phyloP scores from a whole-genome alignment of 1,140 invertebrate genomes.

The Cydia fagiglandana region DNA sequence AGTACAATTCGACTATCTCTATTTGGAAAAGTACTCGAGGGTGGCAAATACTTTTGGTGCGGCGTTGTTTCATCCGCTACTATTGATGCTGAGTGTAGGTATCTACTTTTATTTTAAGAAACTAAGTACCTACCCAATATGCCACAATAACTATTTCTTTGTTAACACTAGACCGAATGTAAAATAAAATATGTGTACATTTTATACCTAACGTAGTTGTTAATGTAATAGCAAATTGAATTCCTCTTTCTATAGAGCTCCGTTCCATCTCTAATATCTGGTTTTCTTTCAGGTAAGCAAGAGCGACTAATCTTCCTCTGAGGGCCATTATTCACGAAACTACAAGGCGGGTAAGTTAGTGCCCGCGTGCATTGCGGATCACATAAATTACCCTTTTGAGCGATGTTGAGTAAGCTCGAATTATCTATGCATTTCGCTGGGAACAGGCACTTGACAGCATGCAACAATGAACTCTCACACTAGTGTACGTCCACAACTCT shows the following conservation, averaged over 20 bases:
- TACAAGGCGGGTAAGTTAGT: constrained; percentile 23
- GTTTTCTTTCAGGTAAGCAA: constrained; percentile 31
- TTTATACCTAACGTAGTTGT: neutral
- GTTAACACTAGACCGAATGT: no score
- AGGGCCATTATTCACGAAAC: constrained; percentile 24
- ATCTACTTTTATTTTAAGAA: no score
- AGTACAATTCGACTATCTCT: no score
- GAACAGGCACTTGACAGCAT: constrained; percentile 4
- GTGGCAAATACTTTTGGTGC: no score
- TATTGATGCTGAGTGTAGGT: no score
- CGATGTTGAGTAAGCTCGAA: constrained; percentile 31
- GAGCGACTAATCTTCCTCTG: constrained; percentile 24
- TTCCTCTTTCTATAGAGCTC: neutral
- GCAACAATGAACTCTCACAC: constrained; percentile 7
- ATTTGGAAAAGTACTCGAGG: no score
- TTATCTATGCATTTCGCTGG: constrained; percentile 19
- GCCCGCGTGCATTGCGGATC: constrained; percentile 25
- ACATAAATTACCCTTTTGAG: constrained; percentile 31
- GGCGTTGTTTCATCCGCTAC: no score
- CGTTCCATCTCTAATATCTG: constrained; percentile 12
- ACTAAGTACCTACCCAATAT: no score
- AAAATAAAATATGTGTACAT: no score
- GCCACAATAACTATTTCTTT: no score
- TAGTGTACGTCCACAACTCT: neutral
- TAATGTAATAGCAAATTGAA: neutral